Evolutionary conservation across 2,888 invertebrate species (phyloP).

Genomic region (Acanthosepion pharaonis): DNA sequence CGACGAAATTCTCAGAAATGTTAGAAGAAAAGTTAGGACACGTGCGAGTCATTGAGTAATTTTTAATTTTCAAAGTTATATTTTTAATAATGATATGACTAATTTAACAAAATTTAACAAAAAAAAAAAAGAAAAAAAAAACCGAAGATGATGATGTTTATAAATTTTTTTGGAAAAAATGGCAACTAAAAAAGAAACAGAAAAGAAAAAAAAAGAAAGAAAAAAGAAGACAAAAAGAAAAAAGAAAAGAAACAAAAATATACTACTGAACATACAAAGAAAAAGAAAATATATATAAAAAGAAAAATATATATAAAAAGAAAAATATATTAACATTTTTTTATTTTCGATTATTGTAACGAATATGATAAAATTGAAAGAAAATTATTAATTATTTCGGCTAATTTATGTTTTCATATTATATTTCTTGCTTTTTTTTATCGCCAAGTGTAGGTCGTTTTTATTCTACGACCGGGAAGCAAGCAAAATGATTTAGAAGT

Average conservation of each 20-base stretch:
- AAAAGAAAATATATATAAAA: no score
- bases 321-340: neutral
- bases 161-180: neutral
- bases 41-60: neutral
- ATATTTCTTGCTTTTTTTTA: neutral
- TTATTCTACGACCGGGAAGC: neutral
- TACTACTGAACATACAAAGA: neutral
- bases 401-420: neutral
- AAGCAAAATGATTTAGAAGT: neutral
- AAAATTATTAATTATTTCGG: neutral
- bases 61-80: neutral
- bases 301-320: neutral
- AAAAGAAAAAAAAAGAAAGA: neutral
- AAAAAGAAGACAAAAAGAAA: neutral
- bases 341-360: neutral
- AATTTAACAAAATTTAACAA: neutral
- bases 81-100: neutral
- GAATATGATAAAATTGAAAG: neutral
- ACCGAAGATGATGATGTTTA: neutral
- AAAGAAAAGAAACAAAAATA: neutral
- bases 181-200: neutral
- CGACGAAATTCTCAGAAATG: conserved; percentile 35
- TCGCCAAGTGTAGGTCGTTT: neutral
- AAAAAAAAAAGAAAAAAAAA: neutral
- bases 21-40: conserved; percentile 39